Evolutionary conservation across 1,140 invertebrate species (phyloP), one percentile per base, ranked within the genome.

Genomic region (Drosophila sechellia): DNA sequence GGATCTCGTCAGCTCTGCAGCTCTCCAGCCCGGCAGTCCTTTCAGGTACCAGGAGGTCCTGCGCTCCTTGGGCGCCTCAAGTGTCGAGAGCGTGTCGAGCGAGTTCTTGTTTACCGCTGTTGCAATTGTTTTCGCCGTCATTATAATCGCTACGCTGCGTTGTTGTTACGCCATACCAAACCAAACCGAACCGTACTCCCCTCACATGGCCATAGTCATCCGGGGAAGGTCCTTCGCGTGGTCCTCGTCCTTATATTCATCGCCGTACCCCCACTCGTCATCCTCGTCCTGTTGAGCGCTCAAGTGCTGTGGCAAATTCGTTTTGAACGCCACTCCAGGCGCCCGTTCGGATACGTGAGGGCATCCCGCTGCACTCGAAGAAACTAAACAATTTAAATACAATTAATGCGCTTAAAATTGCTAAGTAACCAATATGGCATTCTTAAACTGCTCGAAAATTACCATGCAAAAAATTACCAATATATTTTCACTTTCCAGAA

Each of bases 271-370:
- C 78, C 63, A 61, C 54, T 60, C 59, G 49, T 57, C 53, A 58
- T 61, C 59, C 45, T 52, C 52, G 52, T 77, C 65, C 66, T 87
- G 85, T 87, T 87, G 80, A 87, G 84, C 84, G 84, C 84, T 83
- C 84, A 87, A 87, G 84, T 89, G 84, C 84, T 87, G 84, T 87
- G 84, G 84, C 84, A 87, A 87, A 87, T 87, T 89, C 84, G 84
- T 87, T 87, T 87, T 89, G 84, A 89, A 77, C 84, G 69, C 78
- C 74, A 81, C 83, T 86, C 81, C 69, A 77, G 64, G 45, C 71
- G 55, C 58, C 66, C 58, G 78, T 77, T 68, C 79, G 48, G 43
- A 70, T 70, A 70, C 64, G 66, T 70, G 66, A 70, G 64, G 64
- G 66, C 43, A 70, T 66, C 27, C 43, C 27, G 34, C 2, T 69